Conservation (phyloP, 1,140 invertebrate genomes). For the Potamilus streckersoni region DNA sequence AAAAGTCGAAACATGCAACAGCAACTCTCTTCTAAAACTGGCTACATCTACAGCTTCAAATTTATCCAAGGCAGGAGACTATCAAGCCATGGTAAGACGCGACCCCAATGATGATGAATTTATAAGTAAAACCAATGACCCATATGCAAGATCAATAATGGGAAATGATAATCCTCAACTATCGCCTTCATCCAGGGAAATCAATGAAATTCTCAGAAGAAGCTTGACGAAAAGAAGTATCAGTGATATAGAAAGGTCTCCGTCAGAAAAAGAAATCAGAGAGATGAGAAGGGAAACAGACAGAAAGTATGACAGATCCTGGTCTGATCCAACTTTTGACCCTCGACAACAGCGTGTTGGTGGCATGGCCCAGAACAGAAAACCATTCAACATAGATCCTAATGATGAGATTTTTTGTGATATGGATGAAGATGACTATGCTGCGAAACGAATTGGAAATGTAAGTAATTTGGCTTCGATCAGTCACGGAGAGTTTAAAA, state of each 20-base stretch:
- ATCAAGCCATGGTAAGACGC: not conserved
- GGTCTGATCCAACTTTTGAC: slow-evolving; percentile 17
- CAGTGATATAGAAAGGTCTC: slow-evolving; percentile 16
- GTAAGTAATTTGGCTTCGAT: not conserved
- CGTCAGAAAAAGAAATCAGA: slow-evolving; percentile 21
- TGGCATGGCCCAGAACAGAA: not conserved
- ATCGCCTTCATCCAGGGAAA: slow-evolving; percentile 7
- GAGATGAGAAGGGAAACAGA: slow-evolving; percentile 13
- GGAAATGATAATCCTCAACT: not conserved
- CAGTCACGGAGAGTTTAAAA: not conserved
- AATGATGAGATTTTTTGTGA: not conserved
- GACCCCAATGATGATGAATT: not conserved
- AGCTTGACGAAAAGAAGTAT: slow-evolving; percentile 2
- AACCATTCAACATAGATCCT: slow-evolving; percentile 4
- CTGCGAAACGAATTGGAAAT: not conserved
- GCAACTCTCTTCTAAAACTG: too few relatives aligned
- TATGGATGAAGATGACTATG: not conserved
- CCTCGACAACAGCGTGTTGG: slow-evolving; percentile 3
- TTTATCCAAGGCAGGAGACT: not conserved
- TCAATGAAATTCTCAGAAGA: not conserved
- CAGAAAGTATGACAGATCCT: slow-evolving; percentile 12
- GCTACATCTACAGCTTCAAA: not conserved
- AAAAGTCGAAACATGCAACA: too few relatives aligned
- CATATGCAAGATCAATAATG: not conserved
- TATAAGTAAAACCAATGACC: slow-evolving; percentile 7